Percentiles rank a stretch among this genome's conserved stretches.
These are phyloP conservation scores for Itoplectis maculator DNA, from an alignment of 2,888 invertebrate species.

Conservation along the genomic window DNA sequence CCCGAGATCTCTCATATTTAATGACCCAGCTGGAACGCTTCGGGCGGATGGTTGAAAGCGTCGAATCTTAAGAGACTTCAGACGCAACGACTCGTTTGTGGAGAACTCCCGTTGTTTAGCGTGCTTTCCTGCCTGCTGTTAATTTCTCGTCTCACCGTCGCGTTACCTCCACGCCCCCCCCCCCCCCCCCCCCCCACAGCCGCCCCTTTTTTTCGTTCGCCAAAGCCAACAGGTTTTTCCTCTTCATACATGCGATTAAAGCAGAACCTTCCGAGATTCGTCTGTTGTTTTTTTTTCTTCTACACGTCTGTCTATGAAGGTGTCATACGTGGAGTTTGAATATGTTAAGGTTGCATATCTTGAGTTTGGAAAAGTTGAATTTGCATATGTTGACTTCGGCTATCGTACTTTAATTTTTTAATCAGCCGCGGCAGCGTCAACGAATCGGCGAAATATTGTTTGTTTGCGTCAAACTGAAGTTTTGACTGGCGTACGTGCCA, in stretches of 20 bases:
- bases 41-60: slow-evolving; percentile 75
- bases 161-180: background rate
- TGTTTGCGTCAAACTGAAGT: background rate
- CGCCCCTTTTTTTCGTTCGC: background rate
- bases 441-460: too few species aligned
- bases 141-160: background rate
- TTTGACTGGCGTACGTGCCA: too few species aligned
- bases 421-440: too few species aligned
- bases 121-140: slow-evolving; percentile 1
- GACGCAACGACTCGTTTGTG: slow-evolving; percentile 35
- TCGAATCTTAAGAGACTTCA: slow-evolving; percentile 76
- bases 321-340: background rate
- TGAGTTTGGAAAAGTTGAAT: too few species aligned
- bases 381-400: too few species aligned
- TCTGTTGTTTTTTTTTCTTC: background rate
- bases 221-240: background rate
- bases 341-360: background rate
- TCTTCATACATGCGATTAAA: background rate
- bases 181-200: too few species aligned
- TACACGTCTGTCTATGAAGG: background rate
- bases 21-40: slow-evolving; percentile 78
- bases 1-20: slow-evolving; percentile 80
- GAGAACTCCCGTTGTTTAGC: slow-evolving; percentile 23
- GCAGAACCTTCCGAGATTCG: background rate
- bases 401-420: too few species aligned